These are phyloP conservation scores for Pteropus alecto DNA, from an alignment of 2,113 vertebrate species.

Conservation along the genomic window DNA sequence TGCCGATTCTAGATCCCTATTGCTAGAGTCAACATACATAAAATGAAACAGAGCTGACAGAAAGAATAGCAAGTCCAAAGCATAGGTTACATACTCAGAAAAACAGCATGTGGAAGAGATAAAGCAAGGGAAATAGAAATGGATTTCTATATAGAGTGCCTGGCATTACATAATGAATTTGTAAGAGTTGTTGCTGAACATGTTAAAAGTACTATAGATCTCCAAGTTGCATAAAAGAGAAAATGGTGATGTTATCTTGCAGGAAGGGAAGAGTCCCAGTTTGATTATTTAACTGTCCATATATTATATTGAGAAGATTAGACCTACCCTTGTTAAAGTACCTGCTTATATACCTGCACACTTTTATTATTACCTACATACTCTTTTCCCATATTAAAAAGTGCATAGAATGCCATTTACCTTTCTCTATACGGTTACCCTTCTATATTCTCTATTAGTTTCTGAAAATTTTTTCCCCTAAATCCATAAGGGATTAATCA, in stretches of 20 bases:
- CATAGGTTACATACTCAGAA: background rate
- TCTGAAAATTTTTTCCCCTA: background rate
- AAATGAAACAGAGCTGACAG: background rate
- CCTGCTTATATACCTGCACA: background rate
- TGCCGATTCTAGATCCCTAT: background rate
- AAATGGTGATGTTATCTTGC: background rate
- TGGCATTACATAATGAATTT: background rate
- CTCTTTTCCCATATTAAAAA: background rate
- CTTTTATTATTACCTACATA: background rate
- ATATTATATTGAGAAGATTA: background rate
- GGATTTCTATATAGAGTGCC: background rate
- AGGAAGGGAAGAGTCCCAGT: background rate
- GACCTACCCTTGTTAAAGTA: background rate
- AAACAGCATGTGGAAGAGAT: background rate
- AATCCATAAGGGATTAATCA: background rate
- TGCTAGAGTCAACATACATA: conserved; percentile 29
- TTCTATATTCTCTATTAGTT: background rate
- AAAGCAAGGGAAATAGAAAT: background rate
- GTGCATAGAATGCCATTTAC: background rate
- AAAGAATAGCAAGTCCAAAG: conserved; percentile 8
- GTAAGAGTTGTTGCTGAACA: background rate
- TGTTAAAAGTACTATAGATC: background rate
- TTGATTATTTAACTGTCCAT: background rate
- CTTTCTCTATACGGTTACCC: background rate
- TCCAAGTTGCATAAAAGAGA: background rate